Percentiles rank a stretch among this genome's conserved stretches.
Evolutionary conservation across 1,140 invertebrate species (phyloP).

Genomic region (Sycobia sp.): DNA sequence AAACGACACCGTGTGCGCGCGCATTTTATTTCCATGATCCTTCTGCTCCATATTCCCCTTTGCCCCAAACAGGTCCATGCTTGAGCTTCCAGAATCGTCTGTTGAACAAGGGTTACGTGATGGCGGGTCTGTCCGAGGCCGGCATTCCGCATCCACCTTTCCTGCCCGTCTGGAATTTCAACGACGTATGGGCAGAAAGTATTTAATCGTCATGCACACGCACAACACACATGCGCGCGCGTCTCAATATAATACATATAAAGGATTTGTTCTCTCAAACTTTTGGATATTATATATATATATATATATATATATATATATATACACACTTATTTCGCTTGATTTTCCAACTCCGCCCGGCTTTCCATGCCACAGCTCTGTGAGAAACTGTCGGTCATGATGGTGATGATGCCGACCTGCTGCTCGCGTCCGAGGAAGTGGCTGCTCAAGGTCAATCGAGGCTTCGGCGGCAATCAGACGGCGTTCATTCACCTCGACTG

Average conservation of each 20-base stretch:
- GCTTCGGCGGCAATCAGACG: constrained; percentile 38
- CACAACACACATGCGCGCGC: neutral
- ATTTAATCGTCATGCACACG: no score
- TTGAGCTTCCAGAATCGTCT: constrained; percentile 38
- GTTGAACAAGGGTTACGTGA: constrained; percentile 36
- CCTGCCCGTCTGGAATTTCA: constrained; percentile 26
- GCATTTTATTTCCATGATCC: no score
- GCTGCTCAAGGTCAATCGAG: constrained; percentile 40
- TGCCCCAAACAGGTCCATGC: constrained; percentile 26
- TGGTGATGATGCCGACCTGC: neutral
- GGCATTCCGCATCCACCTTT: constrained; percentile 36
- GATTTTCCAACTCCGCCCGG: no score
- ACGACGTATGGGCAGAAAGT: constrained; percentile 28
- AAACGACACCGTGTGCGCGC: no score
- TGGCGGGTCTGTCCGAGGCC: constrained; percentile 25
- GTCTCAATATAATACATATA: no score
- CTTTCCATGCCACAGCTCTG: constrained; percentile 38
- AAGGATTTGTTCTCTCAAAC: no score
- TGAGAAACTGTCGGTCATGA: constrained; percentile 26
- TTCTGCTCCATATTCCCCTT: no score
- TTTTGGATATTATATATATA: no score
- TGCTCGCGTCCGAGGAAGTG: constrained; percentile 14
- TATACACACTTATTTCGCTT: no score
- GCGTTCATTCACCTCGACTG: constrained; percentile 25
- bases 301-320: no score